Evolutionary conservation across 2,797 vertebrate species (phyloP).

Genomic region (Diplodus puntazzo): DNA sequence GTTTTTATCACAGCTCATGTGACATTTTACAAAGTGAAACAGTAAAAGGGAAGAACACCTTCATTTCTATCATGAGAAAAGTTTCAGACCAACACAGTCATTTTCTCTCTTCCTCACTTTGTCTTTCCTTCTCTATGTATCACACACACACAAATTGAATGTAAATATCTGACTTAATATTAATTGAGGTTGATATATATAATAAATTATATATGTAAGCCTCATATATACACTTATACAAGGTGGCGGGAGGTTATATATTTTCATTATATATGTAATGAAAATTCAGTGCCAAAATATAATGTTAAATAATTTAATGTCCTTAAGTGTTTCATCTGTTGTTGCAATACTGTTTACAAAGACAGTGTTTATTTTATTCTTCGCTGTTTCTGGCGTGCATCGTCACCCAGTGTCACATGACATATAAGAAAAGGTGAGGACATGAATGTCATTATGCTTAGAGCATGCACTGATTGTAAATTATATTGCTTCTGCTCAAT

Average conservation of each 20-base stretch:
- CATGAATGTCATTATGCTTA: constrained; percentile 87
- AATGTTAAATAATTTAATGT: constrained; percentile 86
- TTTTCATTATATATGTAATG: constrained; percentile 84
- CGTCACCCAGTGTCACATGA: constrained; percentile 80
- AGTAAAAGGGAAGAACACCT: constrained; percentile 30
- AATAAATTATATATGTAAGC: constrained; percentile 69
- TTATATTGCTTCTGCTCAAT: constrained; percentile 88
- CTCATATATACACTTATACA: constrained; percentile 75
- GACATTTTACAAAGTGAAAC: constrained; percentile 51
- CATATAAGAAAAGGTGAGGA: constrained; percentile 75
- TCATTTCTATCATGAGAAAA: constrained; percentile 37
- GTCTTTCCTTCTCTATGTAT: constrained; percentile 64
- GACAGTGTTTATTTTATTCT: constrained; percentile 85
- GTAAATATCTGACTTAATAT: constrained; percentile 89
- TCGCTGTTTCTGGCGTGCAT: constrained; percentile 81
- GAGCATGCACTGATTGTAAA: constrained; percentile 90
- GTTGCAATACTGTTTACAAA: constrained; percentile 87
- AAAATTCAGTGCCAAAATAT: constrained; percentile 89
- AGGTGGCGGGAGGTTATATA: constrained; percentile 76
- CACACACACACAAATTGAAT: constrained; percentile 81
- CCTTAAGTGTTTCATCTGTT: constrained; percentile 84
- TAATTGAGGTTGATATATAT: constrained; percentile 81
- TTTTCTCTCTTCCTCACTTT: constrained; percentile 62
- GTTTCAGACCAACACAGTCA: constrained; percentile 16
- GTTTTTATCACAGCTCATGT: constrained; percentile 37